Evolutionary conservation across 2,888 invertebrate genomes (phyloP).

Genomic region (Synergus umbraculus): DNA sequence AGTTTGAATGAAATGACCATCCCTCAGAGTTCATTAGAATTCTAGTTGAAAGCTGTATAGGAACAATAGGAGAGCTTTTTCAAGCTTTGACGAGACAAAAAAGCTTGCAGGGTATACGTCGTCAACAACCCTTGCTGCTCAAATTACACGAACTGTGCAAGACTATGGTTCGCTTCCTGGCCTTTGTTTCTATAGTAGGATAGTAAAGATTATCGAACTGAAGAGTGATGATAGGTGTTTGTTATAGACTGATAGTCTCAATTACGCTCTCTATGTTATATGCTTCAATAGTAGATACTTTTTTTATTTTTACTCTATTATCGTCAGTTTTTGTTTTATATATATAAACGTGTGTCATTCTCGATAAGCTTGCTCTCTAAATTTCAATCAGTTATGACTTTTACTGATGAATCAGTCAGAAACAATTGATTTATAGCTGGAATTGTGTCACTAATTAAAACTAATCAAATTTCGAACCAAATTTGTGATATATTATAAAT

Average conservation of each 20-base stretch:
- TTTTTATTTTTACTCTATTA: too few species aligned
- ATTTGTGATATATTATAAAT: too few species aligned
- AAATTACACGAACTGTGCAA: constrained; percentile 30
- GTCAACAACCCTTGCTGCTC: constrained; percentile 12
- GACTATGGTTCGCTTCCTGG: constrained; percentile 28
- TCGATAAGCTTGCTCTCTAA: too few species aligned
- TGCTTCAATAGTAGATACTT: too few species aligned
- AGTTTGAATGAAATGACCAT: constrained; percentile 10
- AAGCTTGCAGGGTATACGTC: constrained; percentile 20
- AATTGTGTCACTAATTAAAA: too few species aligned
- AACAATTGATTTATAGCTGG: too few species aligned
- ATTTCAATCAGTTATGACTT: too few species aligned
- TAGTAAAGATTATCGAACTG: constrained; percentile 6
- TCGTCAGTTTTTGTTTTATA: too few species aligned
- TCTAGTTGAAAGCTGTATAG: not conserved
- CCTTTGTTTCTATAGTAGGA: constrained; percentile 2
- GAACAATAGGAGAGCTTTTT: not conserved
- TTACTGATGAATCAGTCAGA: too few species aligned
- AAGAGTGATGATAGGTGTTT: not conserved
- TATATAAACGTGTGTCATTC: too few species aligned
- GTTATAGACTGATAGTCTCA: not conserved
- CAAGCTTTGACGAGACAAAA: constrained; percentile 15
- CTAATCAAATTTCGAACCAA: too few species aligned
- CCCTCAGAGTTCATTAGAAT: not conserved
- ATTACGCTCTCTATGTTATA: not conserved